Evolutionary conservation across 2,797 vertebrate genomes (phyloP), one percentile per base, ranked within the genome.

Genomic region (Lagodon rhomboides): DNA sequence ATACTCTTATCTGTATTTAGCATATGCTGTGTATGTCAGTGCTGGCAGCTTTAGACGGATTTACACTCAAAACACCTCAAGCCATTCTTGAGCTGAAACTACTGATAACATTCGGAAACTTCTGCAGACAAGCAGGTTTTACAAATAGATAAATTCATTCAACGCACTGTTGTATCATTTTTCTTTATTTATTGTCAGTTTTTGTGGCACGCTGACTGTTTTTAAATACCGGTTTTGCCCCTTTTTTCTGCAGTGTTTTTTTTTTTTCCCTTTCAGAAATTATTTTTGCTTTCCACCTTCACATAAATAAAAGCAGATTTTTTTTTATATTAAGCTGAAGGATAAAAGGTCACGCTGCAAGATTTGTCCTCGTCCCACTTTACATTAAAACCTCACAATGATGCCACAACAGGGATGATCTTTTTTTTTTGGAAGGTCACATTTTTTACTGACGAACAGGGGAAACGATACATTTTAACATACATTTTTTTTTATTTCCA

Each of bases 1-100:
- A 93, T 93, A 90, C 94, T 95, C 95, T 96, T 96, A 96, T 96
- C 95, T 96, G 94, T 95, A 95, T 95, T 96, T 95, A 95, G 94
- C 95, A 96, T 95, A 96, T 93, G 95, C 93, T 93, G 89, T 91
- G 93, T 93, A 92, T 94, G 93, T 95, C 93, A 94, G 93, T 91
- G 91, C 92, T 94, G 94, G 91, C 93, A 94, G 95, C 94, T 95
- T 95, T 95, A 92, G 93, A 91, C 91, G 91, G 95, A 95, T 96
- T 96, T 95, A 94, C 91, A 93, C 94, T 94, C 92, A 93, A 93
- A 95, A 94, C 93, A 94, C 95, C 94, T 95, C 93, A 87, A 95
- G 95, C 93, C 89, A 95, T 95, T 94, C 94, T 95, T 89, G 81
- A 94, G 94, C 95, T 92, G 90, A 95, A 94, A 94, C 92, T 89